These are phyloP conservation scores for Gymnopithys bicolor DNA, from an alignment of 2,797 vertebrate species.

Conservation along the genomic window DNA sequence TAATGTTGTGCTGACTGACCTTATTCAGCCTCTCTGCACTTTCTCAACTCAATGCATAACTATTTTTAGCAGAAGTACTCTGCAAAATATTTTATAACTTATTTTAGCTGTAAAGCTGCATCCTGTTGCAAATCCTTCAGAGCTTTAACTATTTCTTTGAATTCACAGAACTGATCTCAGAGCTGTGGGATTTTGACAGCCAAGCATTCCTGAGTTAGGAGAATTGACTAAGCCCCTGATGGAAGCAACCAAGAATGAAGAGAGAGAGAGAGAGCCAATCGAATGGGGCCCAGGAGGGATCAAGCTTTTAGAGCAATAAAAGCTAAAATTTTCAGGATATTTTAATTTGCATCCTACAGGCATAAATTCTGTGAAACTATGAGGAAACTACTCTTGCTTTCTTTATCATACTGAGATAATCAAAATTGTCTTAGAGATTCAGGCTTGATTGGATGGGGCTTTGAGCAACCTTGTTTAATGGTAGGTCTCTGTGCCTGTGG, in stretches of 20 bases:
- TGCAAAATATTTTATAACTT: constrained; percentile 60
- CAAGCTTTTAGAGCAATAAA: not conserved
- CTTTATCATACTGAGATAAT: not conserved
- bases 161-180: not conserved
- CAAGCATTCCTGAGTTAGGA: not conserved
- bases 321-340: not conserved
- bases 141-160: not conserved
- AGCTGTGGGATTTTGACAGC: not conserved
- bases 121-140: constrained; percentile 25
- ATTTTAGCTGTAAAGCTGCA: constrained; percentile 42
- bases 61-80: constrained; percentile 66
- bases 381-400: not conserved
- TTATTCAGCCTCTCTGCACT: constrained; percentile 16
- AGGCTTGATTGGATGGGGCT: not conserved
- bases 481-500: not conserved
- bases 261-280: not conserved
- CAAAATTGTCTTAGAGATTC: not conserved
- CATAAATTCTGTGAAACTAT: not conserved
- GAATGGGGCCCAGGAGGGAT: not conserved
- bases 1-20: not conserved
- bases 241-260: not conserved
- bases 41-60: constrained; percentile 28
- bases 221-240: not conserved
- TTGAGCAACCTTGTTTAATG: not conserved
- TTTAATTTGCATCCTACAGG: not conserved